Evolutionary conservation across 2,113 vertebrate species (phyloP).

Genomic region (Camelus bactrianus): DNA sequence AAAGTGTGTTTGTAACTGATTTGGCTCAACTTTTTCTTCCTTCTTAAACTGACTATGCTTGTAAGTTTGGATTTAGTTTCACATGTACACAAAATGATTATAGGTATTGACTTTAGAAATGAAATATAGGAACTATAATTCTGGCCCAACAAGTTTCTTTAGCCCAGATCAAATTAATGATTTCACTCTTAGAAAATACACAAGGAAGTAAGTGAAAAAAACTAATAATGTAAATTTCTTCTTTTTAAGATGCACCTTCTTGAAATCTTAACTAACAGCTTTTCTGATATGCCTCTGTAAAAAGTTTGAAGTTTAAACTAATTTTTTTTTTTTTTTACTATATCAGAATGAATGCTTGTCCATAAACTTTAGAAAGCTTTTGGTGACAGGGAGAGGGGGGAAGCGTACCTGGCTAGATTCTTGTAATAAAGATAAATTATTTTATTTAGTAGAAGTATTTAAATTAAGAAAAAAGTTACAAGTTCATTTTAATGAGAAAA

Average conservation of each 20-base stretch:
- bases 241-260: background rate
- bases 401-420: background rate
- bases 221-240: background rate
- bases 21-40: background rate
- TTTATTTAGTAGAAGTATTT: background rate
- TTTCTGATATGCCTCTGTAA: background rate
- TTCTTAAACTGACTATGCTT: background rate
- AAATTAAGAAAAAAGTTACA: background rate
- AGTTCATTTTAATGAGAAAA: background rate
- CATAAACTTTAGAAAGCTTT: background rate
- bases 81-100: background rate
- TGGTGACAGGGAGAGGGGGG: rapidly evolving
- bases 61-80: conserved; percentile 30
- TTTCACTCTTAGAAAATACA: background rate
- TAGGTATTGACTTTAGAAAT: background rate
- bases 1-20: background rate
- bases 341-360: background rate
- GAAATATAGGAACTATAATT: background rate
- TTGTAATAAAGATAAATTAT: background rate
- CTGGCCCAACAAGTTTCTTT: background rate
- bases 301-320: background rate
- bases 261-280: background rate
- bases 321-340: background rate
- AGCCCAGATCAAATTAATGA: background rate
- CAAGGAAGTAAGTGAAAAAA: background rate